phyloP scores from a whole-genome alignment of 2,797 vertebrate genomes.

The Syncerus caffer region DNA sequence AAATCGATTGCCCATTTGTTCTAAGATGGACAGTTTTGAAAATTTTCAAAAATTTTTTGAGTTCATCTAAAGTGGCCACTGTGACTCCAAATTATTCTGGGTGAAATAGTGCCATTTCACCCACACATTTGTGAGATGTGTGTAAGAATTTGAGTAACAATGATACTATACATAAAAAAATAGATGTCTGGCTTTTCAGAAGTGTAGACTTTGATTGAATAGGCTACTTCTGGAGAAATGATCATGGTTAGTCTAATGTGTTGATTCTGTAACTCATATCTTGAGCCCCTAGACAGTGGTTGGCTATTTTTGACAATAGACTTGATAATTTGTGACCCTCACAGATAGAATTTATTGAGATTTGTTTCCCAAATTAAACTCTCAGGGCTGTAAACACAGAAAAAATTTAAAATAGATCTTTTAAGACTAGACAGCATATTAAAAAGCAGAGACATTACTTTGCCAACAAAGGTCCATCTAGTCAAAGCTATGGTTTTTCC shows the following conservation, averaged over 20 bases:
- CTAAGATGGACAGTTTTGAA: background rate
- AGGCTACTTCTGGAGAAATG: background rate
- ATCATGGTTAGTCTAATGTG: background rate
- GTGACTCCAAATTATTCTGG: background rate
- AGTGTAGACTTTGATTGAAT: background rate
- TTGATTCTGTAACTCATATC: background rate
- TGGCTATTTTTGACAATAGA: background rate
- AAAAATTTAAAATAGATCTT: background rate
- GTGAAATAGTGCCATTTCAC: background rate
- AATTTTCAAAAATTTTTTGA: background rate
- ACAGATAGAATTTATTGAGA: background rate
- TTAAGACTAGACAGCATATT: background rate
- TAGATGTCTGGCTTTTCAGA: background rate
- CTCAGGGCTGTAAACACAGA: background rate
- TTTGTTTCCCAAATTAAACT: background rate
- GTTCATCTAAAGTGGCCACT: background rate
- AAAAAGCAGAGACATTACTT: background rate
- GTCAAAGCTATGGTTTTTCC: background rate
- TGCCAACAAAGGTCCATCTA: background rate
- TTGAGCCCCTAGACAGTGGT: background rate
- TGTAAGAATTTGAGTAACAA: background rate
- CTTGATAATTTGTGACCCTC: background rate
- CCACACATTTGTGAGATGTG: background rate
- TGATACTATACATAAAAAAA: background rate
- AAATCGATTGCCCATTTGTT: background rate